These are phyloP conservation scores for Thera obeliscata DNA, from an alignment of 2,888 invertebrate species.

Conservation along the genomic window DNA sequence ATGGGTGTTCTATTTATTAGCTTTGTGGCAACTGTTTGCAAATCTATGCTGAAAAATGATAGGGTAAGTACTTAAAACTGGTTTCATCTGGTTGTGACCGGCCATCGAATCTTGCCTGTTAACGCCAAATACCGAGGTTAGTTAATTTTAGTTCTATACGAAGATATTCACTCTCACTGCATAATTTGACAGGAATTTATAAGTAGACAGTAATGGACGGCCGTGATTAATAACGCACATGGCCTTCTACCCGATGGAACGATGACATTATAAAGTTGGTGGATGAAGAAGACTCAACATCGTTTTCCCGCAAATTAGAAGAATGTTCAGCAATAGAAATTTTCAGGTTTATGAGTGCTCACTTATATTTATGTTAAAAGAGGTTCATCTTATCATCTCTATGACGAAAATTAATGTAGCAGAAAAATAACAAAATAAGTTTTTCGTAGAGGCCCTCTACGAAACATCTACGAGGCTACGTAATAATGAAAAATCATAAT, in stretches of 20 bases:
- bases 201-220: conserved; percentile 30
- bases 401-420: too few species aligned
- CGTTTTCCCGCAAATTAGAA: too few species aligned
- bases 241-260: background rate
- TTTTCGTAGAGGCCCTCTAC: conserved; percentile 13
- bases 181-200: conserved; percentile 36
- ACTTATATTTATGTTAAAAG: too few species aligned
- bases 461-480: conserved; percentile 11
- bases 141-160: conserved; percentile 41
- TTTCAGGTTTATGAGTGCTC: too few species aligned
- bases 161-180: conserved; percentile 40
- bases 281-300: too few species aligned
- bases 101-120: conserved; percentile 52
- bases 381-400: too few species aligned
- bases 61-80: conserved; percentile 26
- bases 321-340: too few species aligned
- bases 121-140: conserved; percentile 47
- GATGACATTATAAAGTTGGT: background rate
- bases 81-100: conserved; percentile 44
- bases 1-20: conserved; percentile 28
- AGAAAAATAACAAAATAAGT: background rate
- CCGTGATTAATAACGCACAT: conserved; percentile 9
- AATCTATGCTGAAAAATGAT: conserved; percentile 22
- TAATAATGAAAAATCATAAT: background rate
- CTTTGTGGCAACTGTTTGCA: conserved; percentile 11